Conservation (phyloP, 2,113 vertebrate species). For the Platichthys stellatus region DNA sequence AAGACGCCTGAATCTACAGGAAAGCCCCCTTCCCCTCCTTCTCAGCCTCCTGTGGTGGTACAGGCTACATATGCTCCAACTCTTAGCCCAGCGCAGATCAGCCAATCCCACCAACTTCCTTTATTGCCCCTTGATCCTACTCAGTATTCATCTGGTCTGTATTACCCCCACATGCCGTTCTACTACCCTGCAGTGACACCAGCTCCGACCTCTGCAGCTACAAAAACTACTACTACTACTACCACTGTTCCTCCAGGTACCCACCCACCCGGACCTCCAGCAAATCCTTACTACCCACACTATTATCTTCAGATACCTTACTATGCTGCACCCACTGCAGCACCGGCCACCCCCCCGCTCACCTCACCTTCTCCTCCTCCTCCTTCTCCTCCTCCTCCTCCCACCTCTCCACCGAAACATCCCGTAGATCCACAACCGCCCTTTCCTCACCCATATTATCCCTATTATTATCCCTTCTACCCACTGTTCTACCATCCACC, state of each 20-base stretch:
- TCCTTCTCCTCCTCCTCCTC: neutral
- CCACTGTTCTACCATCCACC: slow-evolving; percentile 1
- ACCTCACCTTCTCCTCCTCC: neutral
- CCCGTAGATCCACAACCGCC: neutral
- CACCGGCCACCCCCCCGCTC: slow-evolving; percentile 2
- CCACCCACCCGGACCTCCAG: slow-evolving; percentile 2
- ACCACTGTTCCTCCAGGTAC: slow-evolving; percentile 12
- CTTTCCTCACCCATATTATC: slow-evolving; percentile 22
- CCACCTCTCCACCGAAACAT: slow-evolving; percentile 22
- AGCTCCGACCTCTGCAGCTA: neutral
- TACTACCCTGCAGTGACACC: slow-evolving; percentile 25
- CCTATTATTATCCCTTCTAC: slow-evolving; percentile 10
- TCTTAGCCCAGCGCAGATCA: neutral
- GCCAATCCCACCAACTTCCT: slow-evolving; percentile 2
- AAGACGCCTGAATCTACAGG: slow-evolving; percentile 3
- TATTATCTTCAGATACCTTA: slow-evolving; percentile 35
- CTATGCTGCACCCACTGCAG: slow-evolving; percentile 21
- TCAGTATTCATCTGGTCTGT: slow-evolving; percentile 6
- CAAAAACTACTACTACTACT: neutral
- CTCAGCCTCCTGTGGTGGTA: neutral
- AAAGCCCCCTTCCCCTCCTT: slow-evolving; percentile 2
- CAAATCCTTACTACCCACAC: neutral
- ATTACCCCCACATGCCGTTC: slow-evolving; percentile 23
- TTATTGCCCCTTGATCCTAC: slow-evolving; percentile 12
- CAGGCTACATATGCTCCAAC: slow-evolving; percentile 3